Conservation (phyloP, 1,140 invertebrate species). For the Brachionus manjavacas region DNA sequence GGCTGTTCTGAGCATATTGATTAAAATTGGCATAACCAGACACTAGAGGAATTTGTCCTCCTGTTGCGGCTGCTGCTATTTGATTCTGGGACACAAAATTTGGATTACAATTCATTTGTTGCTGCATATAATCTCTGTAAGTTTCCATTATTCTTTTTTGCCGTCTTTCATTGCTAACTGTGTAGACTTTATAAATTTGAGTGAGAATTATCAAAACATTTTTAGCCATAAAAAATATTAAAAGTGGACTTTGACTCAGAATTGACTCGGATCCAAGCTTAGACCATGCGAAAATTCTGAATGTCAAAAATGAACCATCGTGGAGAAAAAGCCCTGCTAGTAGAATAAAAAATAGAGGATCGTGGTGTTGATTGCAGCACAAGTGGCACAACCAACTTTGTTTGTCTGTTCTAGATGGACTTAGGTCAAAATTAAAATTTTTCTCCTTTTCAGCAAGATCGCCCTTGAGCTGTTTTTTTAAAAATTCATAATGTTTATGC, state of each 20-base stretch:
- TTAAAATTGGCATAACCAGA: constrained; percentile 17
- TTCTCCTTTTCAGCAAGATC: neutral
- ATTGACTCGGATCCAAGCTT: neutral
- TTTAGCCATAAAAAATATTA: constrained; percentile 39
- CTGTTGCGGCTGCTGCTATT: constrained; percentile 28
- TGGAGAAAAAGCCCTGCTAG: constrained; percentile 6
- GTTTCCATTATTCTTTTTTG: constrained; percentile 30
- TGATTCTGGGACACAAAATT: neutral
- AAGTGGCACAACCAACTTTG: neutral
- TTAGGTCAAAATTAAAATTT: neutral
- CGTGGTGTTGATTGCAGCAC: no score
- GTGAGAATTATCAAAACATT: constrained; percentile 34
- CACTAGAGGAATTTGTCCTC: constrained; percentile 21
- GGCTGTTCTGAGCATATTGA: constrained; percentile 8
- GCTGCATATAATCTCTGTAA: constrained; percentile 16
- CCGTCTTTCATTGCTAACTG: constrained; percentile 17
- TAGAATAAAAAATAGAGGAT: constrained; percentile 37
- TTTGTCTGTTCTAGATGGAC: no score
- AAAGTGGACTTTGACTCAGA: neutral
- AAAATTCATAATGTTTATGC: neutral
- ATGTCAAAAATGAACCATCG: constrained; percentile 28
- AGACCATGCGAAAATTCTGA: constrained; percentile 13
- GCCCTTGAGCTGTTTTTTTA: constrained; percentile 14
- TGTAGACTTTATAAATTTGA: constrained; percentile 29
- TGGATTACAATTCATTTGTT: neutral